A percentile compares a stretch with the other conserved stretches of the same genome.
Evolutionary conservation across 2,888 invertebrate genomes (phyloP).

Genomic region (Cataglyphis albicans): DNA sequence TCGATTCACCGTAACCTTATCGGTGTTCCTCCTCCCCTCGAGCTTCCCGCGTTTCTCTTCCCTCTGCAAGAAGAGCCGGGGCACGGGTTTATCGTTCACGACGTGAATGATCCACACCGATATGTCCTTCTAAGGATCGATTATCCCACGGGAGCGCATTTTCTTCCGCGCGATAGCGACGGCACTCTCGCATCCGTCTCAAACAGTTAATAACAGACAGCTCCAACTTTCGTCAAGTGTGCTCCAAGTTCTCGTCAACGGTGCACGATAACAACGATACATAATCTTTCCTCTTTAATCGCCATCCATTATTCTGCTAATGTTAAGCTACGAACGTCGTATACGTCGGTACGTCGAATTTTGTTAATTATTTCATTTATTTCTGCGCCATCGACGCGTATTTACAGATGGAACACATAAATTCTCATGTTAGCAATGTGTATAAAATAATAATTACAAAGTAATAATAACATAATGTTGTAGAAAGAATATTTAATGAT

Average conservation of each 20-base stretch:
- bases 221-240: conserved; percentile 42
- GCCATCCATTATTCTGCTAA: conserved; percentile 34
- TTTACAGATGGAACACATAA: neutral
- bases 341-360: neutral
- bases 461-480: neutral
- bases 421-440: neutral
- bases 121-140: conserved; percentile 68
- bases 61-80: conserved; percentile 31
- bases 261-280: conserved; percentile 23
- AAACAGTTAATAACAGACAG: conserved; percentile 49
- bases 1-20: conserved; percentile 73
- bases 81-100: conserved; percentile 66
- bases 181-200: conserved; percentile 46
- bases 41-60: neutral
- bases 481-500: neutral
- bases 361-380: conserved; percentile 16
- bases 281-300: neutral
- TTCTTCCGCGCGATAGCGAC: conserved; percentile 53
- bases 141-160: conserved; percentile 72
- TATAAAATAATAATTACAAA: neutral
- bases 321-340: neutral
- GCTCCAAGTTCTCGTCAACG: conserved; percentile 21
- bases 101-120: conserved; percentile 70
- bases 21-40: conserved; percentile 44
- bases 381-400: neutral